phyloP scores from a whole-genome alignment of 2,113 vertebrate species.

The Sebastes schlegelii region DNA sequence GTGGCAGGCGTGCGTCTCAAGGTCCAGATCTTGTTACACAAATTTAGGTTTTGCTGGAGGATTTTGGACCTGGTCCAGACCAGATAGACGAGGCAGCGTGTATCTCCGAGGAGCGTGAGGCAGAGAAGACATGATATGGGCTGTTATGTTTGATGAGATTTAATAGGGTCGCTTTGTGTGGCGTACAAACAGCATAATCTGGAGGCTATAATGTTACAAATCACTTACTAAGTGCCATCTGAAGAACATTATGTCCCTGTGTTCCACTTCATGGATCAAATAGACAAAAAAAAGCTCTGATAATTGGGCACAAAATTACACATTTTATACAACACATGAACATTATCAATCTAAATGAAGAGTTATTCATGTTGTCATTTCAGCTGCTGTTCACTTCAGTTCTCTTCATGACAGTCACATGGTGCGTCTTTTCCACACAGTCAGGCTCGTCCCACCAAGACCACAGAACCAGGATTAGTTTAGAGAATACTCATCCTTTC shows the following conservation, averaged over 20 bases:
- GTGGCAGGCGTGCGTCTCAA: conserved; percentile 82
- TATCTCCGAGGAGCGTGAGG: conserved; percentile 70
- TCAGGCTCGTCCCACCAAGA: conserved; percentile 59
- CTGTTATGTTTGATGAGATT: conserved; percentile 80
- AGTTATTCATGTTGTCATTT: conserved; percentile 25
- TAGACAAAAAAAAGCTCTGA: conserved; percentile 24
- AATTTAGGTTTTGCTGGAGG: conserved; percentile 79
- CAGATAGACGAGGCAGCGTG: conserved; percentile 73
- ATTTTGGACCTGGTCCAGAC: conserved; percentile 80
- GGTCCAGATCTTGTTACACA: conserved; percentile 85
- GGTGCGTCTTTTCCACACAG: conserved; percentile 43
- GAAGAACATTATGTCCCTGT: conserved; percentile 54
- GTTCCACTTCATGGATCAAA: conserved; percentile 47
- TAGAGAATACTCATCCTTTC: conserved; percentile 78
- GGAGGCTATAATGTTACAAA: conserved; percentile 73
- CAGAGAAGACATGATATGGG: conserved; percentile 75
- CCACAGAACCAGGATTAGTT: conserved; percentile 71
- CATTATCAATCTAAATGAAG: conserved; percentile 32
- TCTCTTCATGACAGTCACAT: conserved; percentile 33
- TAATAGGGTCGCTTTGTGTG: conserved; percentile 68
- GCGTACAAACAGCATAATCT: conserved; percentile 73
- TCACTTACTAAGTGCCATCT: conserved; percentile 59
- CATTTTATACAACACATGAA: conserved; percentile 23
- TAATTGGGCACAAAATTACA: conserved; percentile 27
- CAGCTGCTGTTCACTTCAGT: conserved; percentile 37